Base-by-base conservation (phyloP, 2,888 invertebrate species). In the Pyrrhopygopsis socrates region DNA sequence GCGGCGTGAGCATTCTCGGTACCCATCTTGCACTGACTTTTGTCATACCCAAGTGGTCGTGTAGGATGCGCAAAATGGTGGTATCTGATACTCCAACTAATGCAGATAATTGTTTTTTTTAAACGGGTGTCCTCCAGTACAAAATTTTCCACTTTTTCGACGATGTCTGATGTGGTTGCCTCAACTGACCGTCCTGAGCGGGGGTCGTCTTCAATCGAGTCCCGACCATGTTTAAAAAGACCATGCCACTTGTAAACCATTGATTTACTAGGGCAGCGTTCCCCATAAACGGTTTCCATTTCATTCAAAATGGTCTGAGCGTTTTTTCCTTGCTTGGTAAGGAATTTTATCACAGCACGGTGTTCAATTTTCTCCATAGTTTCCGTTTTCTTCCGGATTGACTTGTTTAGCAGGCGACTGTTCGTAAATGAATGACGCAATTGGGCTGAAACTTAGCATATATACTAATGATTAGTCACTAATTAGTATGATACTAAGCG, bases 11-110 rank as follows among this genome's bases (percentile, higher is more conserved):
- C 92, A 94, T 92, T 92, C 91, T 87, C 67, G 93, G 93, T 50
- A 92, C 90, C 91, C 92, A 93, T 92, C 90, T 91, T 93, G 90
- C 92, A 75, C 92, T 88, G 87, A 94, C 93, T 68, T 92, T 93
- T 58, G 34, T n/a, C 67, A 67, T 91, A 50, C 88, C 89, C 60
- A 93, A 87, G 83, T 89, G 85, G 30, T 92, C 86, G 63, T 92
- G 86, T 8, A 92, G 79, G 20, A 90, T 88, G 9, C 29, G 27
- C 20, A 71, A 68, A 68, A 68, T 68, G 41, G 68, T 68, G 9
- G 38, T 68, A 68, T 68, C 68, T 22, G 68, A 68, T 68, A 68
- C 24, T 68, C 68, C 68, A 68, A 38, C 41, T 41, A 68, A 22
- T 68, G n/a, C 22, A 22, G 38, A 22, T 22, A 68, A 22, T 24